phyloP scores from a whole-genome alignment of 2,888 invertebrate genomes.

The Odontocerum albicorne region DNA sequence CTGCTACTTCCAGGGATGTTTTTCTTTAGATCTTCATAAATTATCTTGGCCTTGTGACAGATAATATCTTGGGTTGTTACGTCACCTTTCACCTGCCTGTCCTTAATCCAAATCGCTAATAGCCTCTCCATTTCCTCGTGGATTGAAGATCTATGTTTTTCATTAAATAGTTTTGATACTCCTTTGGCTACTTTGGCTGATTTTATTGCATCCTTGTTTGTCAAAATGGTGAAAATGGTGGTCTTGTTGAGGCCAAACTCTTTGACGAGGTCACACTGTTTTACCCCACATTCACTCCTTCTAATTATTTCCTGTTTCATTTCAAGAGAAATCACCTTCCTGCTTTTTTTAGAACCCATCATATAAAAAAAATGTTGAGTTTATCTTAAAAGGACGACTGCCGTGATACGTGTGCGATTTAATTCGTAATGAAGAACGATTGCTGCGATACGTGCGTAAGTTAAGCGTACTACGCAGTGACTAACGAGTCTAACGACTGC shows the following conservation, averaged over 20 bases:
- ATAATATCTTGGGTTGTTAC: conserved; percentile 32
- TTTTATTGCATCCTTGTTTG: conserved; percentile 26
- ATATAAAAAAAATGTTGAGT: conserved; percentile 8
- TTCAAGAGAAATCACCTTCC: conserved; percentile 31
- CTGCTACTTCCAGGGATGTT: conserved; percentile 33
- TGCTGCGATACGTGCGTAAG: too few relatives aligned
- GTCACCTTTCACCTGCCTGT: conserved; percentile 36
- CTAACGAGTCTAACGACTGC: too few relatives aligned
- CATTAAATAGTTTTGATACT: conserved; percentile 26
- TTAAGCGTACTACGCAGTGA: too few relatives aligned
- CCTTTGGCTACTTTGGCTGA: conserved; percentile 25
- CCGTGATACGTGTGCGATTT: neutral
- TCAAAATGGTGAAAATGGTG: conserved; percentile 29
- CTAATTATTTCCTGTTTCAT: conserved; percentile 29
- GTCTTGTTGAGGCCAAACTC: conserved; percentile 30
- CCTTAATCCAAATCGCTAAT: conserved; percentile 29
- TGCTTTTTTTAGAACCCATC: conserved; percentile 25
- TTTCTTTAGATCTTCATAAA: conserved; percentile 33
- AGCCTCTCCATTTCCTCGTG: conserved; percentile 32
- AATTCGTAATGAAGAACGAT: too few relatives aligned
- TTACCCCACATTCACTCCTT: conserved; percentile 9
- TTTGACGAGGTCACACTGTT: conserved; percentile 30
- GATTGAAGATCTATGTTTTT: conserved; percentile 31
- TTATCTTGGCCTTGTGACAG: conserved; percentile 28
- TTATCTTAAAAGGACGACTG: conserved; percentile 3